Percentiles rank a stretch among this genome's conserved stretches.
Evolutionary conservation across 2,113 vertebrate species (phyloP).

Genomic region (Miniopterus natalensis): DNA sequence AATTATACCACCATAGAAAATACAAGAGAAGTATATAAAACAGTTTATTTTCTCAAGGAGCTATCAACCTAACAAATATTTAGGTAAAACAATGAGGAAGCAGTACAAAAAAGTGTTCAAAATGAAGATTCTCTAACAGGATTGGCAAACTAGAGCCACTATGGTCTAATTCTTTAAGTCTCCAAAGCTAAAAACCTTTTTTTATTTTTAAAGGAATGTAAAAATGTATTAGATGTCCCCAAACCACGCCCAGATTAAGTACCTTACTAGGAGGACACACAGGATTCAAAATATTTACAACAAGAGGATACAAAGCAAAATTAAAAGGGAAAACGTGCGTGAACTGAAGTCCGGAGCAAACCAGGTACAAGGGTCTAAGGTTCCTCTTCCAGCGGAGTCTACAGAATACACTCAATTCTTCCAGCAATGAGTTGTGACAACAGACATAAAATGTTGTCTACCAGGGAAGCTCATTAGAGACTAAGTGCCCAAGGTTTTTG

Average conservation of each 20-base stretch:
- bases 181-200: neutral
- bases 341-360: neutral
- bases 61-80: neutral
- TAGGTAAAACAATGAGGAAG: neutral
- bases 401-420: neutral
- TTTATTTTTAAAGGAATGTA: neutral
- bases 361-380: neutral
- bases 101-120: neutral
- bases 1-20: neutral
- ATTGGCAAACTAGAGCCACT: neutral
- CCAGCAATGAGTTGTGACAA: neutral
- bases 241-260: neutral
- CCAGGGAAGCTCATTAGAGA: neutral
- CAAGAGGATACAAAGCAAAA: constrained; percentile 21
- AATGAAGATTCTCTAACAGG: neutral
- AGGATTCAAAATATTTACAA: neutral
- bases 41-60: neutral
- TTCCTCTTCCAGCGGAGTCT: neutral
- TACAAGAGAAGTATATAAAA: neutral
- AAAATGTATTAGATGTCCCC: neutral
- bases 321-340: neutral
- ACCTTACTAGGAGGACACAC: neutral
- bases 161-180: neutral
- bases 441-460: neutral
- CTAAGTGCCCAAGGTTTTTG: neutral